phyloP scores from a whole-genome alignment of 2,113 vertebrate species.

The mouse (Mus musculus) region DNA sequence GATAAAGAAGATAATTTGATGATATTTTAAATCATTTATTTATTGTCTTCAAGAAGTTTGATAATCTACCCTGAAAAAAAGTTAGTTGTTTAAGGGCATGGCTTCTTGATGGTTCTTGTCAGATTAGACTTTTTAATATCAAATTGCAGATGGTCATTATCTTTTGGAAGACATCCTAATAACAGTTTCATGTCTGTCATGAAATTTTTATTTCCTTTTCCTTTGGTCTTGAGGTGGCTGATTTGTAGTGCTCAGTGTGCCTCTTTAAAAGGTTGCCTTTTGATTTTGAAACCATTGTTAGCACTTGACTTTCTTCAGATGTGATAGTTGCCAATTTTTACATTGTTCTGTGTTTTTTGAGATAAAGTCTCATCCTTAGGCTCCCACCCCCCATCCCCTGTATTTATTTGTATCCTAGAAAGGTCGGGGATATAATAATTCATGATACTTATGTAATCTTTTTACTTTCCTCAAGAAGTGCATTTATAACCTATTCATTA shows the following conservation, averaged over 20 bases:
- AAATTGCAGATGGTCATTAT: neutral
- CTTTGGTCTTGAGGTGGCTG: constrained; percentile 20
- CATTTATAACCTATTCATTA: neutral
- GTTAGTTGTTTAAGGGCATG: neutral
- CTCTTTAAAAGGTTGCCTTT: neutral
- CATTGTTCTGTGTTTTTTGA: neutral
- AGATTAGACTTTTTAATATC: neutral
- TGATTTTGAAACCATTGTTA: constrained; percentile 3
- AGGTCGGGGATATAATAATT: neutral
- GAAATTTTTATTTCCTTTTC: neutral
- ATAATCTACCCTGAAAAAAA: neutral
- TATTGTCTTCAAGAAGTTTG: neutral
- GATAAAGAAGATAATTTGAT: neutral
- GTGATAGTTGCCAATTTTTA: neutral
- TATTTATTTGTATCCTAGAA: neutral
- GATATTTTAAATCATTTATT: constrained; percentile 33
- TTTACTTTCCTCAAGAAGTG: constrained; percentile 6
- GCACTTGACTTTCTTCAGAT: neutral
- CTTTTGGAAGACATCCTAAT: constrained; percentile 24
- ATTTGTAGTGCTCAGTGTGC: neutral
- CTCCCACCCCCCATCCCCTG: too few species aligned
- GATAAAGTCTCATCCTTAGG: neutral
- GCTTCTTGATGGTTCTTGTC: neutral
- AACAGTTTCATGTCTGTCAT: neutral
- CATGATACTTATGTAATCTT: neutral